Percentiles rank a stretch among this genome's conserved stretches.
These are phyloP conservation scores for Amiota minor DNA, from an alignment of 2,888 invertebrate species.

Conservation along the genomic window DNA sequence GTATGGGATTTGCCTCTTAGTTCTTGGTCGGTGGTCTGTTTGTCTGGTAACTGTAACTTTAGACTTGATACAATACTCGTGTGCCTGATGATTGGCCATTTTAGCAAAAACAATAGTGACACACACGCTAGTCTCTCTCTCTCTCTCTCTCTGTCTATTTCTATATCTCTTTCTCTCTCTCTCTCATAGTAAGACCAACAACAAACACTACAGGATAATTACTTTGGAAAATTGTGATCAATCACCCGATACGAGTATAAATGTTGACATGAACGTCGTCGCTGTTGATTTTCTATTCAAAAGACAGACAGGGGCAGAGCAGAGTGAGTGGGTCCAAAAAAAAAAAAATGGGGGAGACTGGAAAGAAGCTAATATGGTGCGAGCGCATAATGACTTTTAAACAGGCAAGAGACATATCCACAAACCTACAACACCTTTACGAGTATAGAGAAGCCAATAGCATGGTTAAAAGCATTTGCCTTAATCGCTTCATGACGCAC, in stretches of 20 bases:
- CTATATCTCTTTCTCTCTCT: no score
- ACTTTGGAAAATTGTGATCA: slow-evolving; percentile 69
- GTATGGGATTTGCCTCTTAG: slow-evolving; percentile 23
- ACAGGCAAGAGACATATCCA: slow-evolving; percentile 36
- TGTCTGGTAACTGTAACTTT: slow-evolving; percentile 34
- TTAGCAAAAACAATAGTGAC: no score
- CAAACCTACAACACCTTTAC: slow-evolving; percentile 30
- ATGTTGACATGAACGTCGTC: slow-evolving; percentile 35
- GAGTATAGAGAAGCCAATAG: slow-evolving; percentile 47
- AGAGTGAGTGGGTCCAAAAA: no score
- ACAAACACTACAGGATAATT: slow-evolving; percentile 55
- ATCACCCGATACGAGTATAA: slow-evolving; percentile 63
- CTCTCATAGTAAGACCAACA: not conserved
- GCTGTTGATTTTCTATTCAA: not conserved
- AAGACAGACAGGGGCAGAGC: no score
- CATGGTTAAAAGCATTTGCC: slow-evolving; percentile 58
- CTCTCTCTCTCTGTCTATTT: no score
- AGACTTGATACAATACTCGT: not conserved
- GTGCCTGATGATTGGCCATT: not conserved
- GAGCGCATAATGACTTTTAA: slow-evolving; percentile 46
- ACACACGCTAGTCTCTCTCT: no score
- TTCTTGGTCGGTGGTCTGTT: slow-evolving; percentile 10
- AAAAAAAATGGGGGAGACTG: no score
- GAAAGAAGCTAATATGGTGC: slow-evolving; percentile 28
- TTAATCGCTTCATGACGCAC: slow-evolving; percentile 64